These are phyloP conservation scores for Schizotus pectinicornis DNA, from an alignment of 2,888 invertebrate species.

Conservation along the genomic window DNA sequence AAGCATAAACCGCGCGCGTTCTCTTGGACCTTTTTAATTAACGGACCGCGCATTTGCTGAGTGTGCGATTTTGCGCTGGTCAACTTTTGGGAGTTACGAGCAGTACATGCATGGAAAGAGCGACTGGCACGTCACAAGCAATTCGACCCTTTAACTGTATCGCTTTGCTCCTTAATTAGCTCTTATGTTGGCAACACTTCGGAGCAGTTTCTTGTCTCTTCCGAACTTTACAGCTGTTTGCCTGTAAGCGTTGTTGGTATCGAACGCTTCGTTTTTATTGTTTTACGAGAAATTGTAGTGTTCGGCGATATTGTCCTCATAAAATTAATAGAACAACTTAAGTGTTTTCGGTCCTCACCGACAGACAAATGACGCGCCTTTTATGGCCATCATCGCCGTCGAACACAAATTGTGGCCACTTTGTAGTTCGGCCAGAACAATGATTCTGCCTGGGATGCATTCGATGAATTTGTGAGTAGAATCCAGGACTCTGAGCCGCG, in stretches of 20 bases:
- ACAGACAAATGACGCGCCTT: constrained; percentile 10
- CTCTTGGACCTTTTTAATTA: not conserved
- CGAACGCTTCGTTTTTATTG: constrained; percentile 21
- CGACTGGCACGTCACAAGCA: too few species aligned
- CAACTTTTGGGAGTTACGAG: not conserved
- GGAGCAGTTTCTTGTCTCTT: constrained; percentile 29
- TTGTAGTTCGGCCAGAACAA: too few species aligned
- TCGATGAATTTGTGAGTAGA: too few species aligned
- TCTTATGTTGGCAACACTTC: constrained; percentile 30
- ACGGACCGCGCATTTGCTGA: not conserved
- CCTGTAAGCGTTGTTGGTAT: constrained; percentile 23
- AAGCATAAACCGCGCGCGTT: not conserved
- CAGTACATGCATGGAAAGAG: not conserved
- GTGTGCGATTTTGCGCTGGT: not conserved
- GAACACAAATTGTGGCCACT: too few species aligned
- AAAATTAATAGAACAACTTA: constrained; percentile 16
- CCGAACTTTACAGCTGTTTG: constrained; percentile 31
- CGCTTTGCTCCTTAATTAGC: constrained; percentile 29
- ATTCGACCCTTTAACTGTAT: constrained; percentile 23
- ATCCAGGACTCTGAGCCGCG: too few species aligned
- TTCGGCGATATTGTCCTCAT: constrained; percentile 25
- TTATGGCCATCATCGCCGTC: too few species aligned
- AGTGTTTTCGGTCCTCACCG: constrained; percentile 13
- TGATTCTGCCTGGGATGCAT: too few species aligned
- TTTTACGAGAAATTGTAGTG: constrained; percentile 26